phyloP scores from a whole-genome alignment of 2,888 invertebrate genomes.

The Neocrepidodera transversa region DNA sequence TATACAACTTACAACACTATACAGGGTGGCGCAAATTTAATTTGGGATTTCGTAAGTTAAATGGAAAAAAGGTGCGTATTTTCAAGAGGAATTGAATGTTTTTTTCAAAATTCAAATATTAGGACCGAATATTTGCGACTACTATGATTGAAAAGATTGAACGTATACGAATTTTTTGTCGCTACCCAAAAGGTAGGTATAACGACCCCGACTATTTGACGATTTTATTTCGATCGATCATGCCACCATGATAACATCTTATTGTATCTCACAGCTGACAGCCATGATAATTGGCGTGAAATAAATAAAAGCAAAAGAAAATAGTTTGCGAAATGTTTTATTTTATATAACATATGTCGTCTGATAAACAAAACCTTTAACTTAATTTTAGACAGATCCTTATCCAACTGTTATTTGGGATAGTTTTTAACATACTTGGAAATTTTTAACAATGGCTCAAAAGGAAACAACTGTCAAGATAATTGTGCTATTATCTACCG shows the following conservation, averaged over 20 bases:
- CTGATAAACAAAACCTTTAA: constrained; percentile 8
- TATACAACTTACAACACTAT: no score
- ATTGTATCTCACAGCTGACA: constrained; percentile 52
- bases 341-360: constrained; percentile 31
- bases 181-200: not conserved
- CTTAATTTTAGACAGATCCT: constrained; percentile 13
- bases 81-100: no score
- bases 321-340: constrained; percentile 29
- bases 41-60: no score
- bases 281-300: constrained; percentile 53
- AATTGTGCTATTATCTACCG: not conserved
- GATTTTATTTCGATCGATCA: not conserved
- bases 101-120: no score
- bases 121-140: no score
- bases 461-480: constrained; percentile 14
- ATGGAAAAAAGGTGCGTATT: no score
- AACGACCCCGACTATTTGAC: not conserved
- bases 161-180: no score
- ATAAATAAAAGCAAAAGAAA: constrained; percentile 48
- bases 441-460: constrained; percentile 1
- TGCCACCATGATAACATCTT: constrained; percentile 39
- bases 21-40: no score
- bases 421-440: not conserved
- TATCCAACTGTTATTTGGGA: constrained; percentile 15
- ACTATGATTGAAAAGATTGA: no score